Evolutionary conservation across 2,113 vertebrate genomes (phyloP).

Genomic region (Nibea albiflora): DNA sequence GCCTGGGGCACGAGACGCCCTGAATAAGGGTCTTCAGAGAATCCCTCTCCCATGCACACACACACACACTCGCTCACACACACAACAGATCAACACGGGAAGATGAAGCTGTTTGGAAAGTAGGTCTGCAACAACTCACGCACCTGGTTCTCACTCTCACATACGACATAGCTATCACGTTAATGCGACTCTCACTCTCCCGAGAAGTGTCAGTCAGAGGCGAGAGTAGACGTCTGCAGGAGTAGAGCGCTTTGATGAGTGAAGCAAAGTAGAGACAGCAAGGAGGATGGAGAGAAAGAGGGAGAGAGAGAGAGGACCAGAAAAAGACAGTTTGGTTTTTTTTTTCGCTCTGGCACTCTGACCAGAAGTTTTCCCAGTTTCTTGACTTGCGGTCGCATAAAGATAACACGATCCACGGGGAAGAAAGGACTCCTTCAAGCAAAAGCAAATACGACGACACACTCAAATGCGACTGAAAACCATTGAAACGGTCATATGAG

Average conservation of each 20-base stretch:
- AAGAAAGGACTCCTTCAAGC: background rate
- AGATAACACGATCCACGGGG: background rate
- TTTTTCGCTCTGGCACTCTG: background rate
- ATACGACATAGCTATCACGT: constrained; percentile 57
- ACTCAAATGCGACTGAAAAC: constrained; percentile 24
- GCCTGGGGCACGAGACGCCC: constrained; percentile 68
- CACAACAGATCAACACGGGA: constrained; percentile 11
- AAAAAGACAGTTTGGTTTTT: constrained; percentile 2
- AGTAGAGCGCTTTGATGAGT: constrained; percentile 54
- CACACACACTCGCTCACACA: background rate
- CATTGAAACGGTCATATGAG: constrained; percentile 16
- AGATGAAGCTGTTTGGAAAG: constrained; percentile 41
- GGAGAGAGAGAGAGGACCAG: background rate
- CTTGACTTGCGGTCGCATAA: background rate
- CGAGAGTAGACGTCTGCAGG: constrained; percentile 3
- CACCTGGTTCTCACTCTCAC: constrained; percentile 59
- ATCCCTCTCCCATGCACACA: constrained; percentile 42
- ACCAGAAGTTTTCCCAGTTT: background rate
- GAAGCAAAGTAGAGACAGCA: background rate
- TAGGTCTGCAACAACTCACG: constrained; percentile 60
- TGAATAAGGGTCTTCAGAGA: constrained; percentile 72
- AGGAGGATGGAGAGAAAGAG: background rate
- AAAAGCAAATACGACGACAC: background rate
- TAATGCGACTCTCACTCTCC: constrained; percentile 61
- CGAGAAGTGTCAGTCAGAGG: constrained; percentile 62